Percentiles rank a stretch among this genome's conserved stretches.
Evolutionary conservation across 1,140 invertebrate species (phyloP).

Genomic region (Maconellicoccus hirsutus): DNA sequence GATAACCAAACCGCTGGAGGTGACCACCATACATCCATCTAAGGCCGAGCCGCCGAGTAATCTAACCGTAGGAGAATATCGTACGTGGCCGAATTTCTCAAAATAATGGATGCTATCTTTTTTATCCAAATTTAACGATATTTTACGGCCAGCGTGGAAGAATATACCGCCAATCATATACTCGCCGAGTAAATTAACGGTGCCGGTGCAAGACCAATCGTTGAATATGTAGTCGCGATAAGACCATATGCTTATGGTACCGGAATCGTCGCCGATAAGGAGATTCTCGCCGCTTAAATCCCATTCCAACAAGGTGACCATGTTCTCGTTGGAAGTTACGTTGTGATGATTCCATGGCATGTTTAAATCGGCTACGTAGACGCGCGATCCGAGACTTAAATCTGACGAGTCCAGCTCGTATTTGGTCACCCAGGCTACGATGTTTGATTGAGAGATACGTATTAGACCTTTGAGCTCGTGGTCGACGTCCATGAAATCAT

Average conservation of each 20-base stretch:
- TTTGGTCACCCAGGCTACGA: constrained; percentile 65
- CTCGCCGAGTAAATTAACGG: constrained; percentile 51
- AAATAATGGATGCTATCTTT: constrained; percentile 66
- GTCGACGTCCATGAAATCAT: constrained; percentile 32
- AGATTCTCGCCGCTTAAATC: constrained; percentile 66
- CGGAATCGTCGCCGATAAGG: constrained; percentile 59
- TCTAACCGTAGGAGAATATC: constrained; percentile 65
- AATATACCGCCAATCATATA: constrained; percentile 66
- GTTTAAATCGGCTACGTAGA: constrained; percentile 77
- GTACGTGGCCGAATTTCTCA: constrained; percentile 70
- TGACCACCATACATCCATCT: constrained; percentile 69
- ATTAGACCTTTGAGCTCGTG: constrained; percentile 35
- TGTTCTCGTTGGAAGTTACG: constrained; percentile 41
- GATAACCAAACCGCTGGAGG: constrained; percentile 69
- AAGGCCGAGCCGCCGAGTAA: constrained; percentile 72
- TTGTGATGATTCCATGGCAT: constrained; percentile 68
- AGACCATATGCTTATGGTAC: constrained; percentile 62
- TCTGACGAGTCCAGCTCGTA: constrained; percentile 49
- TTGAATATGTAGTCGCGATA: constrained; percentile 68
- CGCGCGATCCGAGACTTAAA: constrained; percentile 59
- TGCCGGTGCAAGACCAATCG: constrained; percentile 45
- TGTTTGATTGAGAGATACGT: constrained; percentile 63
- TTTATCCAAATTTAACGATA: constrained; percentile 53
- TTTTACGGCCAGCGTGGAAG: constrained; percentile 74
- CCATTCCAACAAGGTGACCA: constrained; percentile 72